Percentiles rank a stretch among this genome's conserved stretches.
Evolutionary conservation across 53 echinoderm and acorn worm genomes (phyloP).

Genomic region (Paelopatides confundens): DNA sequence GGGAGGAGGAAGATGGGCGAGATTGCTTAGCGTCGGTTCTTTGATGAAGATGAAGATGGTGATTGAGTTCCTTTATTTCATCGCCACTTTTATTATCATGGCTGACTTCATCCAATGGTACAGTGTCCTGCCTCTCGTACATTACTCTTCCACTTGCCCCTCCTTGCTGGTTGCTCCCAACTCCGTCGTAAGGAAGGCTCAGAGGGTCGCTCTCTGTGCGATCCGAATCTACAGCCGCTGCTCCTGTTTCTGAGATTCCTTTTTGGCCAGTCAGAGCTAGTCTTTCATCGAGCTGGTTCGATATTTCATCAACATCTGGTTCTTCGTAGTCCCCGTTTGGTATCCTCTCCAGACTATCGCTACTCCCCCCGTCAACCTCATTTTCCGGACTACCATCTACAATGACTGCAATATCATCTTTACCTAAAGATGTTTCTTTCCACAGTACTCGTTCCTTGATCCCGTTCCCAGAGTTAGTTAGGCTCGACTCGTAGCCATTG

Average conservation of each 20-base stretch:
- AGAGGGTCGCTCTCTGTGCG: constrained; percentile 37
- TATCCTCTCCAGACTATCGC: constrained; percentile 29
- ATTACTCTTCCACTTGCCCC: not conserved
- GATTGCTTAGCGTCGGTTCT: not conserved
- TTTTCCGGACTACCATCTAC: not conserved
- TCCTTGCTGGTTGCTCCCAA: not conserved
- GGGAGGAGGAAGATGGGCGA: constrained; percentile 8
- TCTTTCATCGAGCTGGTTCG: not conserved
- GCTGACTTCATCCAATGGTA: constrained; percentile 12
- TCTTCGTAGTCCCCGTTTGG: constrained; percentile 32
- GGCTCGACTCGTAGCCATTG: constrained; percentile 4
- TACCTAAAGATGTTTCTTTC: not conserved
- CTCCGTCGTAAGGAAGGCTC: not conserved
- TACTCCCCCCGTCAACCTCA: constrained; percentile 5
- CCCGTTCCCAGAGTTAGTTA: not conserved
- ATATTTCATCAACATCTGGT: constrained; percentile 3
- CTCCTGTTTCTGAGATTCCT: not conserved
- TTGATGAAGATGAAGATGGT: not conserved
- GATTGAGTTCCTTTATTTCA: not conserved
- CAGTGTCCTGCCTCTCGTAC: constrained; percentile 29
- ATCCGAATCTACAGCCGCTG: constrained; percentile 4
- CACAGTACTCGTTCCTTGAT: not conserved
- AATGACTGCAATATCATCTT: constrained; percentile 7
- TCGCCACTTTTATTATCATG: not conserved
- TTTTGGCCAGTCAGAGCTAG: not conserved